A percentile compares a stretch with the other conserved stretches of the same genome.
These are phyloP conservation scores for Hipparchia semele DNA, from an alignment of 2,888 invertebrate species.

Conservation along the genomic window DNA sequence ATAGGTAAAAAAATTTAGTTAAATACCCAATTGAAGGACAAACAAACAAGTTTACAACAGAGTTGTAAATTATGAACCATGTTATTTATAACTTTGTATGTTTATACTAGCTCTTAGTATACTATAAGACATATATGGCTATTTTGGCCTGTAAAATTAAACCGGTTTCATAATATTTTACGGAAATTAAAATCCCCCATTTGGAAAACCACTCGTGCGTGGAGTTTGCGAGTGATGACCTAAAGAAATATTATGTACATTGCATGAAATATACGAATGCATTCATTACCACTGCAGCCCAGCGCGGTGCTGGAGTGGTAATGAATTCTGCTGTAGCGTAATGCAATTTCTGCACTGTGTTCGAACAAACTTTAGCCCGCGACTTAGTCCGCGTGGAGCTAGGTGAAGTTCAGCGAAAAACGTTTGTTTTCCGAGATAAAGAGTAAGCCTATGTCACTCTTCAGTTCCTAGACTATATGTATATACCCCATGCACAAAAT, in stretches of 20 bases:
- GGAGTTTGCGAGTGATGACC: slow-evolving; percentile 34
- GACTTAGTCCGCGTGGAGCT: background rate
- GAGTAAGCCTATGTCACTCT: too few species aligned
- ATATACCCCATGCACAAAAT: too few species aligned
- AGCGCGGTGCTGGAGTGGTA: slow-evolving; percentile 28
- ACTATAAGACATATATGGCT: too few species aligned
- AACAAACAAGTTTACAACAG: too few species aligned
- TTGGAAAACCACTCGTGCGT: slow-evolving; percentile 14
- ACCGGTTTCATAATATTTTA: slow-evolving; percentile 17
- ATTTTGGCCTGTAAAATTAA: slow-evolving; percentile 1
- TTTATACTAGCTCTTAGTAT: too few species aligned
- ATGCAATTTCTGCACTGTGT: slow-evolving; percentile 18
- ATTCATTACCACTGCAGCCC: slow-evolving; percentile 38
- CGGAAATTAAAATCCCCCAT: slow-evolving; percentile 16
- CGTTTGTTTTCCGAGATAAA: too few species aligned
- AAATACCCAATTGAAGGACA: too few species aligned
- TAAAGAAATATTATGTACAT: slow-evolving; percentile 37
- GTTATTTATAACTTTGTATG: too few species aligned
- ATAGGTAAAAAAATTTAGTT: too few species aligned
- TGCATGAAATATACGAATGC: slow-evolving; percentile 34
- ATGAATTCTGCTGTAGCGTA: slow-evolving; percentile 34
- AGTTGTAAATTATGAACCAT: too few species aligned
- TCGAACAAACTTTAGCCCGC: background rate
- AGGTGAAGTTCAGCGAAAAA: too few species aligned
- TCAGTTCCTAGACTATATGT: too few species aligned